Conservation (phyloP, 2,797 vertebrate genomes). For the Podargus strigoides region DNA sequence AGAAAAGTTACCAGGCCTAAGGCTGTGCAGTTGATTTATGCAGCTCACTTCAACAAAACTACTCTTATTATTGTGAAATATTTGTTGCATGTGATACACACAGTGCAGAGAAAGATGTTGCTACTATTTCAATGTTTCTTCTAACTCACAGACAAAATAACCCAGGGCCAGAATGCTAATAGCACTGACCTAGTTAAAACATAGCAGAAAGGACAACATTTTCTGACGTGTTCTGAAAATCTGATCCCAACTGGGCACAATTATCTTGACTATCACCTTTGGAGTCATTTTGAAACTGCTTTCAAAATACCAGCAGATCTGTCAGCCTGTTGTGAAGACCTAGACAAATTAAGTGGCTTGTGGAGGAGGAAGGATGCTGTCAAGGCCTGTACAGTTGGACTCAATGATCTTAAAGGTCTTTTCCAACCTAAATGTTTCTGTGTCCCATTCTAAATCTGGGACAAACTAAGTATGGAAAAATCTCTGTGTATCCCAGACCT, state of each 20-base stretch:
- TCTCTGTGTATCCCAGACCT: neutral
- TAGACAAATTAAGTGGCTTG: neutral
- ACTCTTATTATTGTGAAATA: constrained; percentile 19
- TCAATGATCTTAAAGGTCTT: too few species aligned
- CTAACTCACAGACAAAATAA: constrained; percentile 31
- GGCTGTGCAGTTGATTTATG: neutral
- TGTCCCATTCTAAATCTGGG: too few species aligned
- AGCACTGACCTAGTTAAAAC: neutral
- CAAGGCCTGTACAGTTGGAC: too few species aligned
- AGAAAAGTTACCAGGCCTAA: neutral
- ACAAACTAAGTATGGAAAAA: neutral
- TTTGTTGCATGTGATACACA: neutral
- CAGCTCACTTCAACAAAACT: neutral
- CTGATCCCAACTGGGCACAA: neutral
- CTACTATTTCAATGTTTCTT: constrained; percentile 9
- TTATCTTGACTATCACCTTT: neutral
- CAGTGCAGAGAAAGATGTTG: neutral
- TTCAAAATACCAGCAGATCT: neutral
- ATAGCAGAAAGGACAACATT: neutral
- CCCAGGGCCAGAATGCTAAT: neutral
- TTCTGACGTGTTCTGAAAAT: neutral
- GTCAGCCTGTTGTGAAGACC: neutral
- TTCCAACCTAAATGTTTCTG: too few species aligned
- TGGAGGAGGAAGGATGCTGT: neutral
- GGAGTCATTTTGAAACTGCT: neutral